A percentile compares a stretch with the other conserved stretches of the same genome.
Evolutionary conservation across 2,888 invertebrate genomes (phyloP).

Genomic region (Mamestra brassicae): DNA sequence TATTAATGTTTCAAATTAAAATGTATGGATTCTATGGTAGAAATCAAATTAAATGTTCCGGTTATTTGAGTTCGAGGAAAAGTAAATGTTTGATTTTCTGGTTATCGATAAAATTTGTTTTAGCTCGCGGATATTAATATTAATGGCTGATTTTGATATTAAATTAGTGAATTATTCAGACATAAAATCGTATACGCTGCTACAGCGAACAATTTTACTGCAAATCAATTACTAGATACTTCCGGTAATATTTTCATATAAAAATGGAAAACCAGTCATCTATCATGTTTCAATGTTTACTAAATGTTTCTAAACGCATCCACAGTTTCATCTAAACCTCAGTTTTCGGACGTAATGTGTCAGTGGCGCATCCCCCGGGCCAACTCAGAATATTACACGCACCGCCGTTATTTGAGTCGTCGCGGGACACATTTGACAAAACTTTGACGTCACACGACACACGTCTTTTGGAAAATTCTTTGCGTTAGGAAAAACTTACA

Average conservation of each 20-base stretch:
- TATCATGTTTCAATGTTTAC: no score
- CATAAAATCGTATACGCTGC: background rate
- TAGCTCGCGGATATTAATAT: conserved; percentile 43
- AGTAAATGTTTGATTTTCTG: conserved; percentile 52
- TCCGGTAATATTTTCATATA: background rate
- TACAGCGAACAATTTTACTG: background rate
- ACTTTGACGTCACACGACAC: conserved; percentile 72
- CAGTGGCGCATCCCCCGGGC: conserved; percentile 65
- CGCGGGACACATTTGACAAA: conserved; percentile 79
- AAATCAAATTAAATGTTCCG: conserved; percentile 48
- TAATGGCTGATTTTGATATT: conserved; percentile 44
- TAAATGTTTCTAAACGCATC: no score
- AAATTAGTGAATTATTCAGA: conserved; percentile 25
- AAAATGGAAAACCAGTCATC: background rate
- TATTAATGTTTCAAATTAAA: conserved; percentile 45
- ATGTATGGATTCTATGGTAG: conserved; percentile 36
- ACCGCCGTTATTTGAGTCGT: conserved; percentile 78
- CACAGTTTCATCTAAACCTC: conserved; percentile 47
- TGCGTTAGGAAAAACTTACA: conserved; percentile 14
- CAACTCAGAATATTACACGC: conserved; percentile 78
- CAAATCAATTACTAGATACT: background rate
- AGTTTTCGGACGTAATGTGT: conserved; percentile 59
- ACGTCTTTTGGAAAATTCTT: conserved; percentile 37
- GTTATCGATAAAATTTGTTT: conserved; percentile 51
- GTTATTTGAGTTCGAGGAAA: conserved; percentile 46